These are phyloP conservation scores for Spatulosminthurus flaviceps DNA, from an alignment of 2,888 invertebrate genomes.

Conservation along the genomic window DNA sequence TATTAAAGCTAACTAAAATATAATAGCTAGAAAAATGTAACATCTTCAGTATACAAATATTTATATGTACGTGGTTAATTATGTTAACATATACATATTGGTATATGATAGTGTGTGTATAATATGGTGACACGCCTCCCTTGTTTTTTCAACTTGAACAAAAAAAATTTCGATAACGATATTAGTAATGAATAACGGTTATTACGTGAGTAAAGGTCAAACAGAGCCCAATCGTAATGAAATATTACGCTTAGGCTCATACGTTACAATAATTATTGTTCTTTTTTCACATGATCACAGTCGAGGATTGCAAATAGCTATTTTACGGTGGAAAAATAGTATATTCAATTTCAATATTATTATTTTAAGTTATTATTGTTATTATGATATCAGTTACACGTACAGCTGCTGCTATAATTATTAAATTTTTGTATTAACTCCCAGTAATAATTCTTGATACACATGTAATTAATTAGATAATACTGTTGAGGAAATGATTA, in stretches of 20 bases:
- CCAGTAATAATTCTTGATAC: too few species aligned
- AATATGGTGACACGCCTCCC: constrained; percentile 1
- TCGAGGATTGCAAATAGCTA: constrained; percentile 3
- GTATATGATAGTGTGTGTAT: too few species aligned
- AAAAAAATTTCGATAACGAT: constrained; percentile 1
- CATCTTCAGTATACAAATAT: too few species aligned
- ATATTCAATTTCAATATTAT: background rate
- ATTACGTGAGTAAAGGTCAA: background rate
- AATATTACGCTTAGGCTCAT: background rate
- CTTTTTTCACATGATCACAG: background rate
- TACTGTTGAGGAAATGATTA: too few species aligned
- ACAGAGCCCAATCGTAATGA: constrained; percentile 15
- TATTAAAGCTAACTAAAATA: too few species aligned
- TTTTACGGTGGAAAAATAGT: background rate
- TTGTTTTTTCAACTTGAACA: background rate
- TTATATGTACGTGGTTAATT: background rate
- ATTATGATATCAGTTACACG: background rate
- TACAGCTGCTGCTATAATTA: background rate
- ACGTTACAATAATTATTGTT: background rate
- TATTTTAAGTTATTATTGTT: constrained; percentile 1
- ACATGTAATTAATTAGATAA: too few species aligned
- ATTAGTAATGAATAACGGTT: background rate
- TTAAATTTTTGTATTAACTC: background rate
- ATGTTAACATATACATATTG: too few species aligned
- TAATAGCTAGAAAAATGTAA: too few species aligned